Percentiles rank a stretch among this genome's conserved stretches.
phyloP scores from a whole-genome alignment of 2,797 vertebrate genomes.

The Rhadinocentrus ornatus region DNA sequence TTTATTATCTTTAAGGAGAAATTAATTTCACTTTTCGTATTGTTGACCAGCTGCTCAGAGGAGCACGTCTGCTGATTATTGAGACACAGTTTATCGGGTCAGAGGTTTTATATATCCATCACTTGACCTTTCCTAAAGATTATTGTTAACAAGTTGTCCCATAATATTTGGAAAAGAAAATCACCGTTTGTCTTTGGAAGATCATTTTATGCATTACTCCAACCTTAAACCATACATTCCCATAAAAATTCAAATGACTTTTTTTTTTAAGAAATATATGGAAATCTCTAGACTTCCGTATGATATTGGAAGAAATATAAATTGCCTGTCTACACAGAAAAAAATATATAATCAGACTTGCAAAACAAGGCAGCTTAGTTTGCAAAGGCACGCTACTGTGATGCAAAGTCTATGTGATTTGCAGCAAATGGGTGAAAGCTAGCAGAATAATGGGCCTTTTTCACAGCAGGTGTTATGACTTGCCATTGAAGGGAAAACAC shows the following conservation, averaged over 20 bases:
- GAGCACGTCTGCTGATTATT: no score
- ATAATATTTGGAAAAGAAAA: not conserved
- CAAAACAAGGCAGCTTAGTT: not conserved
- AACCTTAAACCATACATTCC: not conserved
- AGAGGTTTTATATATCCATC: no score
- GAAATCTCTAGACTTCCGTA: not conserved
- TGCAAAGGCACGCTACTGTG: not conserved
- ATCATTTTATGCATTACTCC: not conserved
- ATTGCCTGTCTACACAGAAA: not conserved
- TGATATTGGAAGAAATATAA: not conserved
- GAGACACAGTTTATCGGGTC: no score
- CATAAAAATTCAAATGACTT: not conserved
- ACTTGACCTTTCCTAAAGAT: not conserved
- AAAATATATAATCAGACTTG: not conserved
- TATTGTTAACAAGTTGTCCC: not conserved
- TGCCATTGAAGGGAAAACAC: conserved; percentile 4
- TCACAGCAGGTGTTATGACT: conserved; percentile 16
- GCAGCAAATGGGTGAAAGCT: conserved; percentile 27
- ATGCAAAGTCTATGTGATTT: conserved; percentile 6
- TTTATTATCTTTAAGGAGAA: no score
- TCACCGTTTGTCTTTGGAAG: not conserved
- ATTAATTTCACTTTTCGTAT: no score
- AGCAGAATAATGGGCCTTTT: conserved; percentile 13
- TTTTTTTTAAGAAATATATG: not conserved
- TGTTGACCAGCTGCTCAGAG: no score